These are phyloP conservation scores for Emydura subglobosa DNA, from an alignment of 2,113 vertebrate genomes.

Conservation along the genomic window DNA sequence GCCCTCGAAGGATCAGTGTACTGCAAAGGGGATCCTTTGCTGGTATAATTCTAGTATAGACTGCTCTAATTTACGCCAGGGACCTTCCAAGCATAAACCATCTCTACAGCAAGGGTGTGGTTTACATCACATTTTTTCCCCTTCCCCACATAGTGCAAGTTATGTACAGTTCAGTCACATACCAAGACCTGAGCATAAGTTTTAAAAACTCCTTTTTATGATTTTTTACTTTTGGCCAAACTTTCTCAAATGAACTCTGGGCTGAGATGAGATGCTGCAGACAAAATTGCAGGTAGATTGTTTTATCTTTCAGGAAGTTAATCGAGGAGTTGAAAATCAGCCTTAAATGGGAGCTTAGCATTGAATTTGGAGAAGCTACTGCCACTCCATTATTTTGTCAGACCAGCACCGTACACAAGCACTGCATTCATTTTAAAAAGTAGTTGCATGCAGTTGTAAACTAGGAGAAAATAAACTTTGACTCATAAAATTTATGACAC, in stretches of 20 bases:
- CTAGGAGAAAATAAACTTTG: not conserved
- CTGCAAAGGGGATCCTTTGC: no score
- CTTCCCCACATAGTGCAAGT: not conserved
- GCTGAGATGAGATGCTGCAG: not conserved
- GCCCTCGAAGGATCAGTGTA: not conserved
- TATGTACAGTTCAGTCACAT: not conserved
- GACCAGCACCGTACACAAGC: not conserved
- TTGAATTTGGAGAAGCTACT: not conserved
- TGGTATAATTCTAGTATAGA: not conserved
- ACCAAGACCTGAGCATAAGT: accelerated
- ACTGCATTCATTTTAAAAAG: not conserved
- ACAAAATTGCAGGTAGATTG: not conserved
- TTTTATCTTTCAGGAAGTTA: not conserved
- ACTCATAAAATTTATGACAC: not conserved
- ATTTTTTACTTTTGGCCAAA: not conserved
- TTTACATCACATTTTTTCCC: not conserved
- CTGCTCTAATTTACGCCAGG: not conserved
- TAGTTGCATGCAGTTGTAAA: not conserved
- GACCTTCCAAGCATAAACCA: not conserved
- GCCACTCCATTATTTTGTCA: not conserved
- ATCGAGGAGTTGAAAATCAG: accelerated
- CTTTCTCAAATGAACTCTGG: not conserved
- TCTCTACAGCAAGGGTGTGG: not conserved
- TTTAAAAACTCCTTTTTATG: not conserved
- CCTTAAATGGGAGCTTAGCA: not conserved